These are phyloP conservation scores for Morpho helenor DNA, from an alignment of 2,888 invertebrate genomes.

Conservation along the genomic window DNA sequence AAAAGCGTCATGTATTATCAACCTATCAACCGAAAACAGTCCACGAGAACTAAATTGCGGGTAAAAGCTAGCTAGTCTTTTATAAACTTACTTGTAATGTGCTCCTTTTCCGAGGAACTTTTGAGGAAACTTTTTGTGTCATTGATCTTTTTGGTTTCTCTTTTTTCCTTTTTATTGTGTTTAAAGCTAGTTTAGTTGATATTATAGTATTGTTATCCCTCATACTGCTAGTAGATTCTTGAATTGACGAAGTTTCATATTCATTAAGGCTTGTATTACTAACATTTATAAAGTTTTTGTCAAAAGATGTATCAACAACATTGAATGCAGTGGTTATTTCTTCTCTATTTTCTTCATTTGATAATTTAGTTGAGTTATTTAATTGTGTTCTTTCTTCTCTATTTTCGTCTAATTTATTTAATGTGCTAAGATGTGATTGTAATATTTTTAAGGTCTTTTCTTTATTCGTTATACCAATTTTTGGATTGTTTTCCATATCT, in stretches of 20 bases:
- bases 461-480: neutral
- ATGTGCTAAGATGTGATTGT: too few relatives aligned
- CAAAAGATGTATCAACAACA: neutral
- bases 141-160: conserved; percentile 11
- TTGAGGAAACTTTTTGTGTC: conserved; percentile 11
- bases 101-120: conserved; percentile 27
- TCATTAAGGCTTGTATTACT: too few relatives aligned
- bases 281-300: too few relatives aligned
- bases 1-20: too few relatives aligned
- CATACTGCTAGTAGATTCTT: neutral
- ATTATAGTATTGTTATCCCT: neutral
- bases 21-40: too few relatives aligned
- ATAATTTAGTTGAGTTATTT: too few relatives aligned
- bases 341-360: neutral
- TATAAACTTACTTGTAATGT: conserved; percentile 41
- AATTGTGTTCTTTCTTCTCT: too few relatives aligned
- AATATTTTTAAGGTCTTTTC: too few relatives aligned
- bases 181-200: neutral
- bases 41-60: too few relatives aligned
- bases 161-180: conserved; percentile 2
- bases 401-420: too few relatives aligned
- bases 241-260: too few relatives aligned
- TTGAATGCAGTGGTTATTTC: neutral
- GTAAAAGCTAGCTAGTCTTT: too few relatives aligned
- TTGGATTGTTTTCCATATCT: neutral